These are phyloP conservation scores for Ceyx margarethae DNA, from an alignment of 2,113 vertebrate species.

Conservation along the genomic window DNA sequence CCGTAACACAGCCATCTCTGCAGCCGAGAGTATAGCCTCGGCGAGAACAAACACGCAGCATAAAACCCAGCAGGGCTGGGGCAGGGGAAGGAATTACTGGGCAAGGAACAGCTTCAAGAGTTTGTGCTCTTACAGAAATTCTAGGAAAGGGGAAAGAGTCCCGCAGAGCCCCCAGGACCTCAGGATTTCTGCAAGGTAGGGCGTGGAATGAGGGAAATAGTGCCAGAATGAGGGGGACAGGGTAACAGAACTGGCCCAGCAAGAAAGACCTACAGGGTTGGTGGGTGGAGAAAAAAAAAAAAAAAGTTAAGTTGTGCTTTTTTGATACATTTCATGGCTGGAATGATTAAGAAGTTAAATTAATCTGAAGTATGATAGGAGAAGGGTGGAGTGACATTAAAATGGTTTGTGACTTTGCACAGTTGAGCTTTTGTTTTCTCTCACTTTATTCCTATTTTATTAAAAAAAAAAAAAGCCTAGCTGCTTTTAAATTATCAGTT, in stretches of 20 bases:
- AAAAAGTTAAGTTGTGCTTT: neutral
- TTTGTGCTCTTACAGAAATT: neutral
- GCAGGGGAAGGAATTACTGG: neutral
- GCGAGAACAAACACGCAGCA: rapidly evolving
- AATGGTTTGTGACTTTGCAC: constrained; percentile 33
- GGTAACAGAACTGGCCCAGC: neutral
- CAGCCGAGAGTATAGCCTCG: neutral
- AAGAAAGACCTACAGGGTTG: neutral
- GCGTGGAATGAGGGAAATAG: neutral
- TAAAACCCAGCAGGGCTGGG: constrained; percentile 15
- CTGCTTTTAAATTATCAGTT: neutral
- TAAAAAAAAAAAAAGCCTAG: neutral
- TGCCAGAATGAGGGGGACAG: neutral
- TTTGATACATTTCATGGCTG: neutral
- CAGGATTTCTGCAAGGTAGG: neutral
- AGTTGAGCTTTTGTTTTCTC: constrained; percentile 11
- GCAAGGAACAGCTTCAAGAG: neutral
- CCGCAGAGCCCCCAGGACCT: neutral
- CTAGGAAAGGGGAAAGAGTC: neutral
- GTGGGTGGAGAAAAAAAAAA: neutral
- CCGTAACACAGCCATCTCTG: constrained; percentile 10
- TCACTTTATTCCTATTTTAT: neutral
- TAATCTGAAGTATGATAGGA: neutral
- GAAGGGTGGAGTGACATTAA: neutral
- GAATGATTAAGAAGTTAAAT: neutral